Evolutionary conservation across 2,113 vertebrate species (phyloP).

Genomic region (Salvelinus namaycush): DNA sequence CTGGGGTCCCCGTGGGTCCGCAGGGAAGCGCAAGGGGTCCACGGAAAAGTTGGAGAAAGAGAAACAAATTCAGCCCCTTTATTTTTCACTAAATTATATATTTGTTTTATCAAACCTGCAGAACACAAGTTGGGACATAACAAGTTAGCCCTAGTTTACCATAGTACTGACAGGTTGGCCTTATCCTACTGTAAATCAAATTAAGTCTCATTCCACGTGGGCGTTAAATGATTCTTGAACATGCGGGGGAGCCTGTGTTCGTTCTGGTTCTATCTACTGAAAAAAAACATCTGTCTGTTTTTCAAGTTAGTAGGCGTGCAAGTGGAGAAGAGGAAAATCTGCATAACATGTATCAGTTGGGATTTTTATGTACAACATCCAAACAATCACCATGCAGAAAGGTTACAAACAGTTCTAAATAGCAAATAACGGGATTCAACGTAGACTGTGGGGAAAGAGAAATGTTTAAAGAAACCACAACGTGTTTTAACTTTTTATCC

Average conservation of each 20-base stretch:
- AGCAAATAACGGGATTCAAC: too few species aligned
- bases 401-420: constrained; percentile 11
- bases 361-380: constrained; percentile 25
- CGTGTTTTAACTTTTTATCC: too few species aligned
- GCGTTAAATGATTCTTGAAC: not conserved
- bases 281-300: constrained; percentile 26
- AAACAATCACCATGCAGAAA: constrained; percentile 33
- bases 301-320: constrained; percentile 43
- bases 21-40: too few species aligned
- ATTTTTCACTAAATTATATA: too few species aligned
- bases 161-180: not conserved
- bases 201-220: not conserved
- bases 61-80: too few species aligned
- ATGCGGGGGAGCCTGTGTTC: not conserved
- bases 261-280: not conserved
- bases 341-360: constrained; percentile 20
- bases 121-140: not conserved
- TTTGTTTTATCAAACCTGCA: too few species aligned
- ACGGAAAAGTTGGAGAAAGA: too few species aligned
- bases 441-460: too few species aligned
- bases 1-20: too few species aligned
- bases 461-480: too few species aligned
- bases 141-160: not conserved
- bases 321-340: constrained; percentile 35
- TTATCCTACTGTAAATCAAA: not conserved